Evolutionary conservation across 2,888 invertebrate genomes (phyloP).

Genomic region (Drosophila greeni): DNA sequence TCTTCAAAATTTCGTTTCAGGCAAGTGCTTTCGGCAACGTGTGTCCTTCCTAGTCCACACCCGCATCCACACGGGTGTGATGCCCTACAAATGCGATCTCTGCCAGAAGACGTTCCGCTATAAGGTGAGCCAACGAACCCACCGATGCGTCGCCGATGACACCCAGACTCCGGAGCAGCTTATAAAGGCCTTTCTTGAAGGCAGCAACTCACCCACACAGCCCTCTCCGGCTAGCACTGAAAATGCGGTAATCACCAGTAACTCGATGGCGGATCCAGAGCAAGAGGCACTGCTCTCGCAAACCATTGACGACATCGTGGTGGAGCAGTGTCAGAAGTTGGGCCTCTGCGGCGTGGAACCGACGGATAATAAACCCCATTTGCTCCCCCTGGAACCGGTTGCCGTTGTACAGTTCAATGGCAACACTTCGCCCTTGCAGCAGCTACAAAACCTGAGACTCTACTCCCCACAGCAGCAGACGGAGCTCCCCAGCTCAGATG

Average conservation of each 20-base stretch:
- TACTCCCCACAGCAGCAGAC: slow-evolving; percentile 77
- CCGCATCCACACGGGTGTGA: slow-evolving; percentile 89
- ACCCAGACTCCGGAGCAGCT: slow-evolving; percentile 69
- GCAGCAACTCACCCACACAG: slow-evolving; percentile 61
- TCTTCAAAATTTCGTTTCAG: slow-evolving; percentile 77
- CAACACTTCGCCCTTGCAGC: slow-evolving; percentile 83
- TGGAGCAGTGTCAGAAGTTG: slow-evolving; percentile 78
- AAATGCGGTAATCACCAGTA: slow-evolving; percentile 50
- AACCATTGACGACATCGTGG: slow-evolving; percentile 78
- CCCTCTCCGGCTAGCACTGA: slow-evolving; percentile 80
- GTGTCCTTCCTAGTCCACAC: slow-evolving; percentile 92
- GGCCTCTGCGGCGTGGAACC: slow-evolving; percentile 70
- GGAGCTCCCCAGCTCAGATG: slow-evolving; percentile 55
- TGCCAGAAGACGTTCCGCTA: slow-evolving; percentile 91
- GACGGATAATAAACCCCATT: slow-evolving; percentile 24
- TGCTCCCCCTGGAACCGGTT: slow-evolving; percentile 78
- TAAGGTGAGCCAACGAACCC: slow-evolving; percentile 90
- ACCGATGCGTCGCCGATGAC: slow-evolving; percentile 82
- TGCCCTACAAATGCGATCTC: slow-evolving; percentile 90
- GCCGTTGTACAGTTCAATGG: slow-evolving; percentile 76
- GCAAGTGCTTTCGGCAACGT: slow-evolving; percentile 91
- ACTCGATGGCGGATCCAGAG: slow-evolving; percentile 43
- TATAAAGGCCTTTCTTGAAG: slow-evolving; percentile 72
- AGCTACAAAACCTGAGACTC: slow-evolving; percentile 83
- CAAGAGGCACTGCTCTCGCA: slow-evolving; percentile 72